These are phyloP conservation scores for Bos taurus DNA, from an alignment of 2,113 vertebrate genomes.

Conservation along the genomic window ARS-UCD2.0 NC_037332.1:85420001-85420500, in stretches of 20 bases:
- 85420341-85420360: neutral
- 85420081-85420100: neutral
- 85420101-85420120: neutral
- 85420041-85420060: neutral
- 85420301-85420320: neutral
- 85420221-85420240: neutral
- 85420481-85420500: neutral
- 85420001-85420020: neutral
- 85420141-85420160: neutral
- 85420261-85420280: neutral
- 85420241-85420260: neutral
- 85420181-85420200: neutral
- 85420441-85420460: neutral
- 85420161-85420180: neutral
- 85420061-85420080: neutral
- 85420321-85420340: neutral
- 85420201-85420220: neutral
- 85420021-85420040: neutral
- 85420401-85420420: neutral
- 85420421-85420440: neutral
- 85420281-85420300: neutral
- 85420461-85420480: neutral
- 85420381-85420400: neutral
- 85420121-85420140: neutral
- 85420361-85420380: neutral